Conservation (phyloP, 2,113 vertebrate genomes). For the Clarias macrocephalus region DNA sequence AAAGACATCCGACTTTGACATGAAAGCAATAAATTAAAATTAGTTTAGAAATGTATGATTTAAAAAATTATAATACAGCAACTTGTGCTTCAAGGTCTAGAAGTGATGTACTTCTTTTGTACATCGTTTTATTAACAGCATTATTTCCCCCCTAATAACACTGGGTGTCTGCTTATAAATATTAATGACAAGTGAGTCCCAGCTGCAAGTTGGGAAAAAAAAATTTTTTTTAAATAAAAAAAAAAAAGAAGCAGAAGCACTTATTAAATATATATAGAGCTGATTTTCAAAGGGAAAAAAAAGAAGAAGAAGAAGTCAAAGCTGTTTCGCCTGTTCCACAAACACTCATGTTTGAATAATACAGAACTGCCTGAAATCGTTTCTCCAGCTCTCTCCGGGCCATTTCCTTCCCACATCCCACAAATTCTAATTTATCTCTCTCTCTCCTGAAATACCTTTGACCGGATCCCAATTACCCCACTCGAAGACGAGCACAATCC, state of each 20-base stretch:
- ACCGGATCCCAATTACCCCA: slow-evolving; percentile 39
- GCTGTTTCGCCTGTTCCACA: not conserved
- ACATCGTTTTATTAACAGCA: not conserved
- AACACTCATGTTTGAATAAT: not conserved
- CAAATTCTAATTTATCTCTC: not conserved
- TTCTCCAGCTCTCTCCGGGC: not conserved
- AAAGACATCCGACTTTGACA: not conserved
- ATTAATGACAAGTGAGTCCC: not conserved
- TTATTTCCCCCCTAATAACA: not conserved
- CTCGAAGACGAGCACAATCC: slow-evolving; percentile 42
- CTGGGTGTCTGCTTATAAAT: not conserved
- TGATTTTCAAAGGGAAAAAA: not conserved
- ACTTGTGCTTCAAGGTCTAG: not conserved
- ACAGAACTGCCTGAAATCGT: not conserved
- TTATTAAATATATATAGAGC: not conserved
- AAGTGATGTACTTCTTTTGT: not conserved
- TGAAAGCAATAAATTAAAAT: too few relatives aligned
- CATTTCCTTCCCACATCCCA: not conserved
- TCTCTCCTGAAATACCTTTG: not conserved
- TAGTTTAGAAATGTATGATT: too few relatives aligned
- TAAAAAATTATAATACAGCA: not conserved
- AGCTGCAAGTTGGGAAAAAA: not conserved
- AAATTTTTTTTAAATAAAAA: not conserved
- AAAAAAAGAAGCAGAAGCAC: not conserved
- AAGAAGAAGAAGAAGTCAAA: not conserved